A percentile compares a stretch with the other conserved stretches of the same genome.
These are phyloP conservation scores for Silvanus unidentatus DNA, from an alignment of 2,888 invertebrate species.

Conservation along the genomic window DNA sequence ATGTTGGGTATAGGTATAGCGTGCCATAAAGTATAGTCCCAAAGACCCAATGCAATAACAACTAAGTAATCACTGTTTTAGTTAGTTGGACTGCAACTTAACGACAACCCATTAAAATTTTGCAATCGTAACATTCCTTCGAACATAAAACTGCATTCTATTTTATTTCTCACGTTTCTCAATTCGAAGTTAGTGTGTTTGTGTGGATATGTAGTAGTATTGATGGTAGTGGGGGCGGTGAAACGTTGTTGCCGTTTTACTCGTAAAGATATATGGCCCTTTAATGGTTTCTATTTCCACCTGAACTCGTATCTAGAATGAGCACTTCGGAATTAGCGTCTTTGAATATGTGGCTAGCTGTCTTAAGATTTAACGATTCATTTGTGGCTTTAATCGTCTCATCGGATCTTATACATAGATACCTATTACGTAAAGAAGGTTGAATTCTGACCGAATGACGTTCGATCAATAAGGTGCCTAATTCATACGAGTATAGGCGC, in stretches of 20 bases:
- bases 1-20: too few relatives aligned
- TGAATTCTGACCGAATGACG: too few relatives aligned
- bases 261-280: constrained; percentile 39
- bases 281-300: constrained; percentile 40
- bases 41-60: constrained; percentile 26
- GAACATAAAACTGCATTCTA: constrained; percentile 34
- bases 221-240: constrained; percentile 3
- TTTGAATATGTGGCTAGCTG: not conserved
- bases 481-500: too few relatives aligned
- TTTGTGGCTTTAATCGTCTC: too few relatives aligned
- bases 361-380: too few relatives aligned
- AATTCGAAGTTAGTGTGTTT: constrained; percentile 17
- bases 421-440: too few relatives aligned
- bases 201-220: too few relatives aligned
- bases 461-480: too few relatives aligned
- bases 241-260: constrained; percentile 19
- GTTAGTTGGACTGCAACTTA: constrained; percentile 33
- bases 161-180: constrained; percentile 29
- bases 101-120: constrained; percentile 40
- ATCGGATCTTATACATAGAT: too few relatives aligned
- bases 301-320: constrained; percentile 29
- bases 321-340: constrained; percentile 1
- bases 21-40: too few relatives aligned
- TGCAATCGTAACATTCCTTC: constrained; percentile 35
- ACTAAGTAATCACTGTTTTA: constrained; percentile 39